These are phyloP conservation scores for Hesperia comma DNA, from an alignment of 2,888 invertebrate species.

Conservation along the genomic window DNA sequence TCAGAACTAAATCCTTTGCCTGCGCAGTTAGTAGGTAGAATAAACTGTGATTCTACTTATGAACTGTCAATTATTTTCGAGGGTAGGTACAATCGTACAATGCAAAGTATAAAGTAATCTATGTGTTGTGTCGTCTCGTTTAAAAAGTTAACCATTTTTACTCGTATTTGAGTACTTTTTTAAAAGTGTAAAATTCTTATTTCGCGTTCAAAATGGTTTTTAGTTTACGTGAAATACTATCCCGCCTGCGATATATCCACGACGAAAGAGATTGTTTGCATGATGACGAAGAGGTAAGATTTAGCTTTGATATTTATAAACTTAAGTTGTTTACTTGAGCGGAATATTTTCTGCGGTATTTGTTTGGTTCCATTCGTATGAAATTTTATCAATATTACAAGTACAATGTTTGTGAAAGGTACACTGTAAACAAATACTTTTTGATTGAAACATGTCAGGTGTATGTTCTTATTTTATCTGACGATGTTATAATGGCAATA, in stretches of 20 bases:
- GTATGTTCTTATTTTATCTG: neutral
- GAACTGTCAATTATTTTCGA: neutral
- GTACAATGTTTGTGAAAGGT: too few species aligned
- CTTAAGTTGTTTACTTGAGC: slow-evolving; percentile 25
- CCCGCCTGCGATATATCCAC: slow-evolving; percentile 66
- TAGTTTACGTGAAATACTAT: slow-evolving; percentile 71
- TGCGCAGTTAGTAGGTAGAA: neutral
- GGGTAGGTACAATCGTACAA: too few species aligned
- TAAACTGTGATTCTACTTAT: neutral
- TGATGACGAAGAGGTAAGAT: slow-evolving; percentile 45
- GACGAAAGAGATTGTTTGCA: slow-evolving; percentile 64
- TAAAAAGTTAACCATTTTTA: neutral
- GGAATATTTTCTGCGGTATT: slow-evolving; percentile 23
- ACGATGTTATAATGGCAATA: too few species aligned
- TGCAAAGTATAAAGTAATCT: neutral
- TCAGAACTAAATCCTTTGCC: neutral
- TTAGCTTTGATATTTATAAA: slow-evolving; percentile 31
- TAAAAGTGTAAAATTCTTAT: slow-evolving; percentile 19
- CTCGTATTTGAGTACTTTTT: neutral
- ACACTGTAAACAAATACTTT: neutral
- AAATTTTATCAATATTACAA: neutral
- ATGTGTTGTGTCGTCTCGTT: neutral
- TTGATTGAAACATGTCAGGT: neutral
- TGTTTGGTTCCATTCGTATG: slow-evolving; percentile 16
- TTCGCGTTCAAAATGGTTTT: slow-evolving; percentile 63